Conservation (phyloP, 2,888 invertebrate species). For the Clunio marinus region DNA sequence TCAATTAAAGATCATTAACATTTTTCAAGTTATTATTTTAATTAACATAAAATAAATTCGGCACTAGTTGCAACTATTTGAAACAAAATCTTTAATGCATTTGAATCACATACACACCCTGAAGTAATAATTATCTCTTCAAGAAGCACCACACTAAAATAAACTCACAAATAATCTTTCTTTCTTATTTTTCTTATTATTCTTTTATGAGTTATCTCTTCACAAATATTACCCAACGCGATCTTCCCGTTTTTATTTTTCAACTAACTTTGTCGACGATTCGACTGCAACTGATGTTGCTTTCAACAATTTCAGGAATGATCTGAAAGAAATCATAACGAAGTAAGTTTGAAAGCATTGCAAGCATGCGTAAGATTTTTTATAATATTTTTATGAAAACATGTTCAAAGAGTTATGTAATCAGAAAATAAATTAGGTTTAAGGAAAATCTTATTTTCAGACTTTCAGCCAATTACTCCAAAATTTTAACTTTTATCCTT, state of each 20-base stretch:
- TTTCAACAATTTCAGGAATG: neutral
- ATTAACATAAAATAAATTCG: too few relatives aligned
- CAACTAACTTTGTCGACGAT: neutral
- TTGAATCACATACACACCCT: too few relatives aligned
- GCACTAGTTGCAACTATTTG: too few relatives aligned
- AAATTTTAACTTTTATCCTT: neutral
- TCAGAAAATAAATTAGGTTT: too few relatives aligned
- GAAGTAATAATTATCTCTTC: slow-evolving; percentile 6
- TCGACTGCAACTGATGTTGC: neutral
- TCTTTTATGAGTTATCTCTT: slow-evolving; percentile 2
- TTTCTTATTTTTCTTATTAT: neutral
- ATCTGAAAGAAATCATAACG: neutral
- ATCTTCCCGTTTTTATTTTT: slow-evolving; percentile 3
- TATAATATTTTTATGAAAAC: neutral
- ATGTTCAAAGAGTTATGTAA: too few relatives aligned
- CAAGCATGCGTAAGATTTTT: neutral
- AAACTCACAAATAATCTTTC: neutral
- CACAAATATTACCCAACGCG: slow-evolving; percentile 6
- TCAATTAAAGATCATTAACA: too few relatives aligned
- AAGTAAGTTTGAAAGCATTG: neutral
- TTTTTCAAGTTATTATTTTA: too few relatives aligned
- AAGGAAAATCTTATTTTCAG: too few relatives aligned
- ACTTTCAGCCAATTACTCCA: neutral
- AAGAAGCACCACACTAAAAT: neutral
- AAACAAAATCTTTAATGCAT: too few relatives aligned